Conservation (phyloP, 2,888 invertebrate species). For the Panorpa germanica region DNA sequence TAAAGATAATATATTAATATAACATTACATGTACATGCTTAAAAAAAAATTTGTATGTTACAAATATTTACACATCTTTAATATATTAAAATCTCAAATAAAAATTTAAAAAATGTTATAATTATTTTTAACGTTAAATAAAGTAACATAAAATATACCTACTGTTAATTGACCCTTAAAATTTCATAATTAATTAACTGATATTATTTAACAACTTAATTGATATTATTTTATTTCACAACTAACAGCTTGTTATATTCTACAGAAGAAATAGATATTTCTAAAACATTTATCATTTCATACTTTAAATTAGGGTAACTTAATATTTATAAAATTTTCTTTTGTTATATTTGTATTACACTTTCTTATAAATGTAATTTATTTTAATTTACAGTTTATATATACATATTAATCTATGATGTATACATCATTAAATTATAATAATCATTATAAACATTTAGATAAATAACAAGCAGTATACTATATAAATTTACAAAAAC, state of each 20-base stretch:
- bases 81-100: no score
- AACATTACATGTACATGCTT: no score
- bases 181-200: no score
- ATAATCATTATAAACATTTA: not conserved
- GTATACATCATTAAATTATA: not conserved
- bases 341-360: not conserved
- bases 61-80: no score
- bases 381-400: constrained; percentile 7
- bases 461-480: not conserved
- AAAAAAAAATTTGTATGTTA: no score
- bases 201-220: no score
- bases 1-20: no score
- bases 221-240: constrained; percentile 1
- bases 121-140: no score
- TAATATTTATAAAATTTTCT: constrained; percentile 1
- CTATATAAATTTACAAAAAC: constrained; percentile 4
- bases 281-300: not conserved
- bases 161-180: no score
- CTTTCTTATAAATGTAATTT: constrained; percentile 1
- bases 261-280: not conserved
- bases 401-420: constrained; percentile 7
- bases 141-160: no score
- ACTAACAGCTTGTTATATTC: constrained; percentile 1
- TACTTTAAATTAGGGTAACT: not conserved
- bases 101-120: no score